phyloP scores from a whole-genome alignment of 2,113 vertebrate species.

The Xiphophorus couchianus region DNA sequence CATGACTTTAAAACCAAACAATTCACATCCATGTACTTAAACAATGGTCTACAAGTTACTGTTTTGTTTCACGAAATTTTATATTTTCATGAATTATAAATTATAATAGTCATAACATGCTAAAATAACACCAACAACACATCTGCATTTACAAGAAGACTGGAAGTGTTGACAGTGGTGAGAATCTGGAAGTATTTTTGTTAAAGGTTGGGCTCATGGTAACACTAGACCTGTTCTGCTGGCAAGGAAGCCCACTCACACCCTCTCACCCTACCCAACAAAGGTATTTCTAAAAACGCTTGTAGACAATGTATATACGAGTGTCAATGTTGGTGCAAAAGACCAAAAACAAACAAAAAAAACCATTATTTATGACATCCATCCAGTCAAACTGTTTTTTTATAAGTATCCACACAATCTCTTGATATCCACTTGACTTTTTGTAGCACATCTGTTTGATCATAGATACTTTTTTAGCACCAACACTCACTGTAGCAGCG shows the following conservation, averaged over 20 bases:
- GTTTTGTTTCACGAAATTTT: no score
- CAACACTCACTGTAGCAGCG: constrained; percentile 13
- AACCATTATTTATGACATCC: neutral
- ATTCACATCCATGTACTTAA: no score
- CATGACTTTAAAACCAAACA: no score
- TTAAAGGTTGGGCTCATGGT: neutral
- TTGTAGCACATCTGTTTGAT: constrained; percentile 30
- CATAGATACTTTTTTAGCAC: constrained; percentile 8
- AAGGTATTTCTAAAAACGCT: no score
- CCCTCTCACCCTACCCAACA: no score
- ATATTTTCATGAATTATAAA: no score
- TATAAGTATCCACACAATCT: neutral
- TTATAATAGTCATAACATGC: no score
- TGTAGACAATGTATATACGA: no score
- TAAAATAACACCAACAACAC: no score
- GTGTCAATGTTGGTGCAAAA: neutral
- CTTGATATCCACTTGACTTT: neutral
- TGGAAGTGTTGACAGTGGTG: neutral
- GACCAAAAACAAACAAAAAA: neutral
- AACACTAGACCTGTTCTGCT: neutral
- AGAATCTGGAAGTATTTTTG: neutral
- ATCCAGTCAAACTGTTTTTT: neutral
- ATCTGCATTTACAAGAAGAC: neutral
- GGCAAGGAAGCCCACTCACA: no score
- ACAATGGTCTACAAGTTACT: no score